A percentile compares a stretch with the other conserved stretches of the same genome.
Conservation (phyloP, 2,113 vertebrate genomes). For the Puffinus mauretanicus region DNA sequence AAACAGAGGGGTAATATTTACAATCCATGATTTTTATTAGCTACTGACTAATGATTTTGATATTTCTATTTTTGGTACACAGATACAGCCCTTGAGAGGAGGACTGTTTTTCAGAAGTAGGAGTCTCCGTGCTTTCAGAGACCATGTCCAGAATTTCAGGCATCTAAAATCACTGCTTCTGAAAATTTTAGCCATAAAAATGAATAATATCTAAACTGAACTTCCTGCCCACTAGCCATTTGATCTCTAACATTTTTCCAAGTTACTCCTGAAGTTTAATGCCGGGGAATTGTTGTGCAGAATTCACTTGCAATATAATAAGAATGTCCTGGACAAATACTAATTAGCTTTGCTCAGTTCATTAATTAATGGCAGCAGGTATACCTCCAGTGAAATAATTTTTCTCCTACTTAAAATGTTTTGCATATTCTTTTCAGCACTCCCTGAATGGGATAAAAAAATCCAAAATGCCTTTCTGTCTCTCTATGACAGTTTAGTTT, state of each 20-base stretch:
- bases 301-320: background rate
- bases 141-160: background rate
- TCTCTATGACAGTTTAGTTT: slow-evolving; percentile 82
- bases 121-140: background rate
- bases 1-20: background rate
- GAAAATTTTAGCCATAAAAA: background rate
- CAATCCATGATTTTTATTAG: background rate
- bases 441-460: slow-evolving; percentile 83
- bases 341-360: background rate
- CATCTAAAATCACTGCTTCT: background rate
- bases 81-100: background rate
- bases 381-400: background rate
- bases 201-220: background rate
- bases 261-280: background rate
- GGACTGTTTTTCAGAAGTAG: background rate
- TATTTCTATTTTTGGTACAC: background rate
- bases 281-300: background rate
- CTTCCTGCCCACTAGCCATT: background rate
- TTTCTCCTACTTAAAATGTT: background rate
- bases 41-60: background rate
- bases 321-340: background rate
- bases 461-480: slow-evolving; percentile 83
- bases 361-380: background rate
- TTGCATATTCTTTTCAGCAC: slow-evolving; percentile 61
- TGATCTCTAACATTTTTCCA: background rate